Evolutionary conservation across 1,140 invertebrate genomes (phyloP).

Genomic region (Epicauta chinensis): DNA sequence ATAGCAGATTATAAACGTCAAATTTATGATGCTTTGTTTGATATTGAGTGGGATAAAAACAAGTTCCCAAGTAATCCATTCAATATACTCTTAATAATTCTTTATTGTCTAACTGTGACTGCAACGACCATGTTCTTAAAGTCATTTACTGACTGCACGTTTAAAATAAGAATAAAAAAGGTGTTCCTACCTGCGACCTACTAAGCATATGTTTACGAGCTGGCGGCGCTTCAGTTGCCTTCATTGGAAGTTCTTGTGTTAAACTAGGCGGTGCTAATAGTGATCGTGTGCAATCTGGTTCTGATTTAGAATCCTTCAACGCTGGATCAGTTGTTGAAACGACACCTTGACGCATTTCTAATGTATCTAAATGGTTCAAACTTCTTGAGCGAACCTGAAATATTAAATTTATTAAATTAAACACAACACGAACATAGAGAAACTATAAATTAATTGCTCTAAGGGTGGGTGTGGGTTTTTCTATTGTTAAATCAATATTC

Average conservation of each 20-base stretch:
- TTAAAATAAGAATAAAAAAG: too few relatives aligned
- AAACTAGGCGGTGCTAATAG: constrained; percentile 29
- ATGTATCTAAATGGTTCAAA: constrained; percentile 55
- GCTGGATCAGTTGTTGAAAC: constrained; percentile 23
- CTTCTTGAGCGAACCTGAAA: constrained; percentile 57
- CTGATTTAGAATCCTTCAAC: constrained; percentile 43
- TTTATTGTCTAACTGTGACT: too few relatives aligned
- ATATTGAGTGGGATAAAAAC: too few relatives aligned
- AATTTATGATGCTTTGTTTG: too few relatives aligned
- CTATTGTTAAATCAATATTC: constrained; percentile 8
- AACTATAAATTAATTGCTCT: neutral
- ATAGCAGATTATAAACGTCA: too few relatives aligned
- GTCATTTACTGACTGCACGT: too few relatives aligned
- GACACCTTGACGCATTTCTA: constrained; percentile 52
- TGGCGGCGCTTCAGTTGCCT: constrained; percentile 23
- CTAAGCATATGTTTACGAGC: constrained; percentile 49
- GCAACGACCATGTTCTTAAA: too few relatives aligned
- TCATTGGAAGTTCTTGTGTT: constrained; percentile 26
- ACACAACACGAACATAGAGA: too few relatives aligned
- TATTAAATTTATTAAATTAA: too few relatives aligned
- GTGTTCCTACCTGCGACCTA: constrained; percentile 53
- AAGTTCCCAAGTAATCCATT: too few relatives aligned
- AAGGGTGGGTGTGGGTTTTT: constrained; percentile 1
- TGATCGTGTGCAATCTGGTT: constrained; percentile 40
- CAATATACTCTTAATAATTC: too few relatives aligned